phyloP scores from a whole-genome alignment of 2,888 invertebrate genomes.

The Spisula subtruncata region DNA sequence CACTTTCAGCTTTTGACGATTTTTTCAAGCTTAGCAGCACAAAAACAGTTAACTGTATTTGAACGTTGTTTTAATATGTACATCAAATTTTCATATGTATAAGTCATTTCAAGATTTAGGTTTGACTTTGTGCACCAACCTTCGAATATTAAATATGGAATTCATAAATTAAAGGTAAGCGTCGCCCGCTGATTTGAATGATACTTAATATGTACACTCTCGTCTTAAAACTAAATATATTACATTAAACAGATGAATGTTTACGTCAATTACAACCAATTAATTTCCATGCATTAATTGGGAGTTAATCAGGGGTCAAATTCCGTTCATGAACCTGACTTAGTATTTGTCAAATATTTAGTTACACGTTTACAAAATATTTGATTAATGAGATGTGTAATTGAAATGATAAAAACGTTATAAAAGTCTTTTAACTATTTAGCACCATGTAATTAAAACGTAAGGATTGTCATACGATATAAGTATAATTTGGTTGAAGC shows the following conservation, averaged over 20 bases:
- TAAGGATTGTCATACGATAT: neutral
- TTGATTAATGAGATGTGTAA: neutral
- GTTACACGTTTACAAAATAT: neutral
- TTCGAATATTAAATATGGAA: neutral
- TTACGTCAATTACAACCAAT: neutral
- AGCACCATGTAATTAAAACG: neutral
- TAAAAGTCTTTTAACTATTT: neutral
- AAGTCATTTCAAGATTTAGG: neutral
- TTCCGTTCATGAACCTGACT: conserved; percentile 18
- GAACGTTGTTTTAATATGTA: no score
- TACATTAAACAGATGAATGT: neutral
- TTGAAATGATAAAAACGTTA: neutral
- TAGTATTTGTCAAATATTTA: conserved; percentile 22
- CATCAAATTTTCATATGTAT: no score
- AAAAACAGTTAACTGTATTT: no score
- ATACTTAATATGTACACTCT: neutral
- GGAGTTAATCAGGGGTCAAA: neutral
- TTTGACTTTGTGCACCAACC: neutral
- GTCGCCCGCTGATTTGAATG: neutral
- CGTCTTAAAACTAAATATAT: neutral
- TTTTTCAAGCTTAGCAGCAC: no score
- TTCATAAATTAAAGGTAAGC: neutral
- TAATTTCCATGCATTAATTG: conserved; percentile 16
- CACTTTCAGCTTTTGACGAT: no score
- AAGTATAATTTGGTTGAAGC: neutral